These are phyloP conservation scores for Anhinga anhinga DNA, from an alignment of 2,113 vertebrate species.

Conservation along the genomic window DNA sequence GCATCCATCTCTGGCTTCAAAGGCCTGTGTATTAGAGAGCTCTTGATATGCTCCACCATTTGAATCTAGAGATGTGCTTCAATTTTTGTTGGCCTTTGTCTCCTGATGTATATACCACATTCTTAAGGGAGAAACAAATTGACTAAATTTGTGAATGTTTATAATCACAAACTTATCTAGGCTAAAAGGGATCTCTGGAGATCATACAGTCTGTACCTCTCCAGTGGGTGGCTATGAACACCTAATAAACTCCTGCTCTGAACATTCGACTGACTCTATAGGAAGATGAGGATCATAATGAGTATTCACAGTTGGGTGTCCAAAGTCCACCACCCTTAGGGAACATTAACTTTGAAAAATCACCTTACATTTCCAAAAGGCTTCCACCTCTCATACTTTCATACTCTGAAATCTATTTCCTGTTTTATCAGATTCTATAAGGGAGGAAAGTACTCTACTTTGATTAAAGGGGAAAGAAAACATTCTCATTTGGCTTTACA, in stretches of 20 bases:
- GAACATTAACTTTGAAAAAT: slow-evolving; percentile 4
- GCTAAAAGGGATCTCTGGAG: not conserved
- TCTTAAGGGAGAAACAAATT: not conserved
- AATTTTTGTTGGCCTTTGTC: not conserved
- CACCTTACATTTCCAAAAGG: not conserved
- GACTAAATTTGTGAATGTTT: not conserved
- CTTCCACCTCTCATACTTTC: not conserved
- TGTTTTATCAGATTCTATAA: not conserved
- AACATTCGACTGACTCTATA: not conserved
- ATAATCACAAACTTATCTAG: not conserved
- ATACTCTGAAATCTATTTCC: not conserved
- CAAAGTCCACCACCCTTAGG: not conserved
- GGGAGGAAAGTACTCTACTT: not conserved
- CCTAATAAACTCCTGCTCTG: not conserved
- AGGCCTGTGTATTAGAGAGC: not conserved
- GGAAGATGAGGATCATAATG: not conserved
- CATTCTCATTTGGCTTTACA: not conserved
- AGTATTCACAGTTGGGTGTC: not conserved
- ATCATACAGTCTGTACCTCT: not conserved
- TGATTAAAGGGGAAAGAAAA: not conserved
- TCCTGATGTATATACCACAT: not conserved
- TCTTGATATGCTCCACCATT: not conserved
- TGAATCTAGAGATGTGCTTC: not conserved
- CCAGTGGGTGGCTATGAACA: not conserved
- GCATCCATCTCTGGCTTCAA: not conserved